Conservation (phyloP, 2,113 vertebrate species). For the Urocynchramus pylzowi region DNA sequence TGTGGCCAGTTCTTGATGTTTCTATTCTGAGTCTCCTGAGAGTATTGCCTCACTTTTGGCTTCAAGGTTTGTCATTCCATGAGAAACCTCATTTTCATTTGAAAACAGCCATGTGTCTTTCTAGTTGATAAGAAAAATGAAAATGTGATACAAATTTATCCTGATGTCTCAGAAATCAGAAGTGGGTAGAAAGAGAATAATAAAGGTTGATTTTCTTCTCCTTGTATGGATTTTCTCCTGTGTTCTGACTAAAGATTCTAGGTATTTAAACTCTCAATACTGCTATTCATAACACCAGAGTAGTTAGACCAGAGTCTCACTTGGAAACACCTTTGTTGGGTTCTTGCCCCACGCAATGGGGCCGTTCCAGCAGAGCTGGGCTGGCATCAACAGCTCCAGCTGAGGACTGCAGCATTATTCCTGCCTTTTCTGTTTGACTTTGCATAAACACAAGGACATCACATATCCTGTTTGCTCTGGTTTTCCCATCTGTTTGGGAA, state of each 20-base stretch:
- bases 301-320: not conserved
- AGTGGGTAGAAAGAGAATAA: not conserved
- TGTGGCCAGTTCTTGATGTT: not conserved
- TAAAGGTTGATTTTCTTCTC: not conserved
- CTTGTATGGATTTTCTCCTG: not conserved
- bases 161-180: not conserved
- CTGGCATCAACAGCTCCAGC: not conserved
- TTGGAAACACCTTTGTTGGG: not conserved
- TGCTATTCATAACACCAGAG: not conserved
- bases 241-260: not conserved
- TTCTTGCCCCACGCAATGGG: not conserved
- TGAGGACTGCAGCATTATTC: not conserved
- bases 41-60: not conserved
- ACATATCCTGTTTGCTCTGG: constrained; percentile 38
- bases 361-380: not conserved
- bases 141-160: not conserved
- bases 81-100: not conserved
- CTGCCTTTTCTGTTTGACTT: constrained; percentile 49
- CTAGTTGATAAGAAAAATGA: not conserved
- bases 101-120: not conserved
- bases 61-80: not conserved
- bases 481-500: constrained; percentile 57
- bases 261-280: not conserved
- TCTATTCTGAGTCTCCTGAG: not conserved
- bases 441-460: constrained; percentile 30